Conservation (phyloP, 2,797 vertebrate genomes). For the Rhinatrema bivittatum region DNA sequence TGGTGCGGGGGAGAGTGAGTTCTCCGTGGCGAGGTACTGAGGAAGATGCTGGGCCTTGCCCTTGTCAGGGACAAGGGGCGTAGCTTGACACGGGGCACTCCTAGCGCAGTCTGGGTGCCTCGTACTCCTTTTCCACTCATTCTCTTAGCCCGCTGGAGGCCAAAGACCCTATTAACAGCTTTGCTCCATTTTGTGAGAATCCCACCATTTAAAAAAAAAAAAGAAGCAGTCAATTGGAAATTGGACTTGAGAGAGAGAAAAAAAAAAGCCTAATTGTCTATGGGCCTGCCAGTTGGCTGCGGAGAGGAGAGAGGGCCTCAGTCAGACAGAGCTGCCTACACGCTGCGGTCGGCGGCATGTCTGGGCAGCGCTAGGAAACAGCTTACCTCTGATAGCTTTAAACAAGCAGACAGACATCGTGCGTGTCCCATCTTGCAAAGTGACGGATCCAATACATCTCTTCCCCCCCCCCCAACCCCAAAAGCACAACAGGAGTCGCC, state of each 20-base stretch:
- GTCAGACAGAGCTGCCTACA: no score
- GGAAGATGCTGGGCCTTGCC: no score
- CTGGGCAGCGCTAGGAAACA: slow-evolving; percentile 54
- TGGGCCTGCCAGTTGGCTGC: slow-evolving; percentile 51
- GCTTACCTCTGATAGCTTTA: slow-evolving; percentile 50
- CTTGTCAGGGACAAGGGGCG: no score
- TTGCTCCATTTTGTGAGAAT: fast-evolving
- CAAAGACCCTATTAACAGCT: slow-evolving; percentile 39
- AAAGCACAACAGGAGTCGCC: slow-evolving; percentile 31
- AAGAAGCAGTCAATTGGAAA: neutral
- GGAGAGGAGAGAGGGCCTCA: slow-evolving; percentile 15
- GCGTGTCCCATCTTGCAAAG: slow-evolving; percentile 43
- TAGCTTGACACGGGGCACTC: no score
- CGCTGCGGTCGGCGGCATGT: no score
- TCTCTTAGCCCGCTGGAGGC: neutral
- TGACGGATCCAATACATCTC: slow-evolving; percentile 38
- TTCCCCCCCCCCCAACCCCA: slow-evolving; percentile 13
- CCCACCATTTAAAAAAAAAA: neutral
- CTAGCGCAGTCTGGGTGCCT: fast-evolving
- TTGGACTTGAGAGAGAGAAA: slow-evolving; percentile 41
- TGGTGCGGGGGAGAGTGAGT: no score
- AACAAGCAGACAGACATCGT: slow-evolving; percentile 26
- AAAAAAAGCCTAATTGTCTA: slow-evolving; percentile 54
- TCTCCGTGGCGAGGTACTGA: no score
- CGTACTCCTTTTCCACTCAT: neutral